Evolutionary conservation across 2,797 vertebrate genomes (phyloP), one percentile per base, ranked within the genome.

Genomic region (Sphenodon punctatus): DNA sequence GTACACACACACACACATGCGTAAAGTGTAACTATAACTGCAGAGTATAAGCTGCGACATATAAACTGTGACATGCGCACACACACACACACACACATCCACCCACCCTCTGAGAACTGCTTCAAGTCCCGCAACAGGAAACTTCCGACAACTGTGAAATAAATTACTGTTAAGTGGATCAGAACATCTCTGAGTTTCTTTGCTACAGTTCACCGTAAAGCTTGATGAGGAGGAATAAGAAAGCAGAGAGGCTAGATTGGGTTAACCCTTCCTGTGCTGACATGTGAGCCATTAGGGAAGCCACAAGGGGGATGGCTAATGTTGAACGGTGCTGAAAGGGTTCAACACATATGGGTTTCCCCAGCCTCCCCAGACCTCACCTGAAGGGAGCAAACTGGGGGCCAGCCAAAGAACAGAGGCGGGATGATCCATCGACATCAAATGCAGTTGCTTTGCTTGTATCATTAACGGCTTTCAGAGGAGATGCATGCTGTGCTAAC

Each of bases 131-230:
- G n/a, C 3, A 9, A 51, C 0, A 20, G 71, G 70, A 22, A 48
- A 72, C 58, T 1, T 8, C 59, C 78, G 88, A 78, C 6, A 72
- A 86, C 83, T 49, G 0, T 0, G 10, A 48, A 38, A 84, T 80
- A 75, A 86, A 90, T 90, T 15, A 5, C 0, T 1, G 22, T 25
- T 78, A 88, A 88, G 86, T 82, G 67, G 78, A 78, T 89, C 20
- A 13, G 41, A 87, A 53, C 63, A 10, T n/a, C 27, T 53, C 30
- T 0, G 58, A 1, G 3, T 56, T 19, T 10, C 70, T 46, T 27
- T 10, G 1, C 61, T 4, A 59, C 27, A 6, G 3, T 30, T 58
- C 2, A 3, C 32, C 1, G 0, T 59, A 16, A n/a, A 19, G 46
- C 10, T 3, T 5, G 45, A 39, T 38, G 4, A 19, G 67, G 11